phyloP scores from a whole-genome alignment of 2,888 invertebrate species.

The Synergus itoensis region DNA sequence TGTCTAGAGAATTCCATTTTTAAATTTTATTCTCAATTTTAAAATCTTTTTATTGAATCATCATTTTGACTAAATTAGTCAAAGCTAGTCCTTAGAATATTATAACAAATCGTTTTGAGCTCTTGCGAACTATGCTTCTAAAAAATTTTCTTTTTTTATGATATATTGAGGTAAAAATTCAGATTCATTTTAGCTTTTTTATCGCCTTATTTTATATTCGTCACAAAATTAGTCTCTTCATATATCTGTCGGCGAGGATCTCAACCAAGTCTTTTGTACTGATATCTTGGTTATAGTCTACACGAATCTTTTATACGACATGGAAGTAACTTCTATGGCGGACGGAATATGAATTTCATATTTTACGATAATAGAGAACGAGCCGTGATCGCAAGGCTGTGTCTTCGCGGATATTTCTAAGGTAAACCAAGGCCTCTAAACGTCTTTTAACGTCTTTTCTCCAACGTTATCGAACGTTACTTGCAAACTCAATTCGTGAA shows the following conservation, averaged over 20 bases:
- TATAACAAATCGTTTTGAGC: background rate
- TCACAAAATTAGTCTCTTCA: background rate
- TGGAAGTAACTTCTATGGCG: conserved; percentile 35
- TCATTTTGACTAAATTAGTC: background rate
- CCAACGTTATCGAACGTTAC: conserved; percentile 12
- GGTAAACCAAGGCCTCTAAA: conserved; percentile 58
- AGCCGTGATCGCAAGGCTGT: conserved; percentile 44
- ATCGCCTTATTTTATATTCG: background rate
- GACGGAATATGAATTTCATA: conserved; percentile 65
- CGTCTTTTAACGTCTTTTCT: conserved; percentile 27
- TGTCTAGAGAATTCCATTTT: conserved; percentile 6
- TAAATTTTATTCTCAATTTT: background rate
- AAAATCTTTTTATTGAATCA: background rate
- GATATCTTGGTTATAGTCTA: conserved; percentile 3
- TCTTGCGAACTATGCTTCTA: too few species aligned
- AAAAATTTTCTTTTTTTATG: too few species aligned
- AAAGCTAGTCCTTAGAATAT: too few species aligned
- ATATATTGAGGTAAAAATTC: too few species aligned
- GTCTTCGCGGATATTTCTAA: conserved; percentile 59
- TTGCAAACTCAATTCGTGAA: conserved; percentile 25
- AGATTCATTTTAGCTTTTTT: background rate
- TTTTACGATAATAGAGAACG: conserved; percentile 62
- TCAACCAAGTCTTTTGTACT: conserved; percentile 1
- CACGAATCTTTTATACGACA: conserved; percentile 41
- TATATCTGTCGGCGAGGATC: background rate